Evolutionary conservation across 2,888 invertebrate species (phyloP), one percentile per base, ranked within the genome.

Genomic region (Cloeon dipterum): DNA sequence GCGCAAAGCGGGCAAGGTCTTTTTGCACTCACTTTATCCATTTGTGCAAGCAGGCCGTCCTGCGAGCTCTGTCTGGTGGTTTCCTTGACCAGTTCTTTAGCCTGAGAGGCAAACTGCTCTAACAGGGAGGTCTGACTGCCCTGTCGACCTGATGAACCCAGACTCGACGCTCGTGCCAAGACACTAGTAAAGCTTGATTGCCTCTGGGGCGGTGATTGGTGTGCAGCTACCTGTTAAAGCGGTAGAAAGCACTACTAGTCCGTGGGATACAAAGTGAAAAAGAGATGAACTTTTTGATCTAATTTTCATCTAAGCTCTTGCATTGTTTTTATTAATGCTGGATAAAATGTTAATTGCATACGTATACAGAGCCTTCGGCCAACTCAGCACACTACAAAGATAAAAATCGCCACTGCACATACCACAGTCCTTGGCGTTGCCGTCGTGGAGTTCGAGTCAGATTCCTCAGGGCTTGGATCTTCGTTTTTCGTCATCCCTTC

Each of bases 11-110:
- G n/a, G n/a, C n/a, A n/a, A n/a, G n/a, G n/a, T n/a, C n/a, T n/a
- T n/a, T n/a, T n/a, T 18, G 21, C 23, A 33, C 43, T 42, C 59
- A 85, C 82, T 72, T 86, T 86, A 50, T 86, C 86, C 68, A 88
- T 79, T 43, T 86, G 86, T 2, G 85, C 82, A 7, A 86, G 59
- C 4, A 85, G 51, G 19, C 85, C 85, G 53, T 88, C 86, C 53
- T 86, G 86, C 48, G 85, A 85, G 53, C 79, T 78, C 53, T 86
- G 86, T 2, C 85, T 62, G 0, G 82, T 83, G 0, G 85, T 83
- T 52, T 88, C 88, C 34, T 76, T 65, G 2, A 88, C 85, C 39
- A 88, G 57, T 47, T 86, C 88, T 54, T 86, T 85, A 10, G 88
- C 88, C 50, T 86, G 86, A 1, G 71, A 70, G 3, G 88, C 76